phyloP scores from a whole-genome alignment of 1,140 invertebrate species.

The Proctacanthus coquilletti region DNA sequence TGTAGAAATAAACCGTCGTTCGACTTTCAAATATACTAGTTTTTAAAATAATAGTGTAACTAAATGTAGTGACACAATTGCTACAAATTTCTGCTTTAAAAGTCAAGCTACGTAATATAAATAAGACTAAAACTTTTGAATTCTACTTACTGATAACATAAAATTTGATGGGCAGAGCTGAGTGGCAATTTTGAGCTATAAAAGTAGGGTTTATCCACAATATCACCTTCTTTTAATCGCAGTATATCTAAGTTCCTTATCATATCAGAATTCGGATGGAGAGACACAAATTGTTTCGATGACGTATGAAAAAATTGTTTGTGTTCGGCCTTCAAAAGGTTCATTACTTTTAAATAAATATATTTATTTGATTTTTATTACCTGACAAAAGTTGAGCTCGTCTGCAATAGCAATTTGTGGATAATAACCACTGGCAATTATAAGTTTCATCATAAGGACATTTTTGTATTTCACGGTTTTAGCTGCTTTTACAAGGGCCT shows the following conservation, averaged over 20 bases:
- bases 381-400: constrained; percentile 84
- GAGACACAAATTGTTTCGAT: constrained; percentile 75
- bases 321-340: constrained; percentile 46
- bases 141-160: constrained; percentile 71
- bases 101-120: too few species aligned
- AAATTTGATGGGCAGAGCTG: constrained; percentile 72
- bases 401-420: constrained; percentile 85
- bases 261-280: constrained; percentile 85
- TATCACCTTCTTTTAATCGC: constrained; percentile 59
- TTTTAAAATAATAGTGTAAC: too few species aligned
- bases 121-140: too few species aligned
- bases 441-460: constrained; percentile 75
- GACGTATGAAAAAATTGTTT: constrained; percentile 88
- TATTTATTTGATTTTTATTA: constrained; percentile 2
- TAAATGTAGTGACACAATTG: too few species aligned
- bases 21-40: too few species aligned
- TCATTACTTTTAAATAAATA: constrained; percentile 4
- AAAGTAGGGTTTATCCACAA: constrained; percentile 41
- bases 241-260: constrained; percentile 65
- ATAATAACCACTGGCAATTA: constrained; percentile 82
- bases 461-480: constrained; percentile 65
- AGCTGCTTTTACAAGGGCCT: constrained; percentile 14
- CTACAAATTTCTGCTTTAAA: too few species aligned
- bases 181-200: constrained; percentile 56
- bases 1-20: too few species aligned